Percentiles rank a stretch among this genome's conserved stretches.
phyloP scores from a whole-genome alignment of 1,140 invertebrate species.

The Sminthurides bifidus region DNA sequence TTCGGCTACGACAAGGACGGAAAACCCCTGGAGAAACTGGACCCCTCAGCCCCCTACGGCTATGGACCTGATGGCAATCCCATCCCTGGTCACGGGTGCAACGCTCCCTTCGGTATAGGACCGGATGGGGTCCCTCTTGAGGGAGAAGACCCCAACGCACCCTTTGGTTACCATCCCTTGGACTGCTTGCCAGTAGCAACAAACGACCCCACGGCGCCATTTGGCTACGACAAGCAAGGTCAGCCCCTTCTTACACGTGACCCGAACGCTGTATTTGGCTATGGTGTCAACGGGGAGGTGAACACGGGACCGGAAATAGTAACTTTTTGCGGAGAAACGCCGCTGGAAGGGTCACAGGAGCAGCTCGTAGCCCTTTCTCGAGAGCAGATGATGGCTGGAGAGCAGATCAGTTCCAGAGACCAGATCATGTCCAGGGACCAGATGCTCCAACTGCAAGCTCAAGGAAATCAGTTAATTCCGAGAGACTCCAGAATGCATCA shows the following conservation, averaged over 20 bases:
- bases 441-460: no score
- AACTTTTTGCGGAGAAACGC: background rate
- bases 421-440: no score
- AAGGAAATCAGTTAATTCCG: no score
- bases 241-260: background rate
- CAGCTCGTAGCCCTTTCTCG: no score
- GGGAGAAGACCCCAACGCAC: background rate
- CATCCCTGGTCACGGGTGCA: background rate
- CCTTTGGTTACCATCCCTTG: background rate
- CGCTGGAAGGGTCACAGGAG: no score
- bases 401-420: no score
- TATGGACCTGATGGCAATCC: slow-evolving; percentile 1
- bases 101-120: background rate
- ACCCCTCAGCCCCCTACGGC: background rate
- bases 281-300: background rate
- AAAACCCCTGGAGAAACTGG: background rate
- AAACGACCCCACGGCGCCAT: slow-evolving; percentile 5
- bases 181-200: slow-evolving; percentile 3
- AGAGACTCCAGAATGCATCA: no score
- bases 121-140: background rate
- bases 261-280: background rate
- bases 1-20: background rate
- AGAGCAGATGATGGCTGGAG: no score
- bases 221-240: background rate
- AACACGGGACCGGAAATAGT: slow-evolving; percentile 3